These are phyloP conservation scores for Paracyclopina nana DNA, from an alignment of 1,140 invertebrate species.

Conservation along the genomic window DNA sequence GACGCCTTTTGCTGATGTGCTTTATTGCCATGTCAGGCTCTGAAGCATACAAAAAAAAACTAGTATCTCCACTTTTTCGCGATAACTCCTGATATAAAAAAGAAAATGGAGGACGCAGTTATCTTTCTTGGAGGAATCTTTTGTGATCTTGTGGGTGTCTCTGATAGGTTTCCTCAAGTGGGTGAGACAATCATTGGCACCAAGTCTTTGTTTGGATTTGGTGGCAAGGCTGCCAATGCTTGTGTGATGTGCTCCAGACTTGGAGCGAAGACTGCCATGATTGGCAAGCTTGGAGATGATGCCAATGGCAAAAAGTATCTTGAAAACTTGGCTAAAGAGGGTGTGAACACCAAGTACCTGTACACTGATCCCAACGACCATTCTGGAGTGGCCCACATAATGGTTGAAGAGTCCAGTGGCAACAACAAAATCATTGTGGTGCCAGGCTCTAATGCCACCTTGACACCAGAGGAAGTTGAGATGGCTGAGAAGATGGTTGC, in stretches of 20 bases:
- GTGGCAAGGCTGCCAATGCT: background rate
- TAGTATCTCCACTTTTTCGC: too few species aligned
- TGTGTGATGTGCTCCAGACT: background rate
- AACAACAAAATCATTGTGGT: background rate
- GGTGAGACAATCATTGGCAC: background rate
- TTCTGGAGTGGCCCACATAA: background rate
- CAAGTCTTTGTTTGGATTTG: background rate
- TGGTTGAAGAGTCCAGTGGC: background rate
- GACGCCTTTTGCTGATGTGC: too few species aligned
- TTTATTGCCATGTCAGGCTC: too few species aligned
- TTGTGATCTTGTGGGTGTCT: background rate
- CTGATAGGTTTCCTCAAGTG: background rate
- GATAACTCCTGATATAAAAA: background rate
- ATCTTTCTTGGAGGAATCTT: background rate
- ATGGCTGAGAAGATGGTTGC: background rate
- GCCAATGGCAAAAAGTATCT: background rate
- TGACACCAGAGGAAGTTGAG: background rate
- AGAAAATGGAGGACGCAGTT: background rate
- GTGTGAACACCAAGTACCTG: background rate
- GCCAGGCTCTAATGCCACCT: background rate
- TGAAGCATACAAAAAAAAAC: too few species aligned
- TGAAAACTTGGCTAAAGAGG: background rate
- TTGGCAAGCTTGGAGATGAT: background rate
- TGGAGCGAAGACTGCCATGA: background rate
- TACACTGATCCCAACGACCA: background rate